Evolutionary conservation across 2,888 invertebrate genomes (phyloP), one percentile per base, ranked within the genome.

Genomic region (Leistus spinibarbis): DNA sequence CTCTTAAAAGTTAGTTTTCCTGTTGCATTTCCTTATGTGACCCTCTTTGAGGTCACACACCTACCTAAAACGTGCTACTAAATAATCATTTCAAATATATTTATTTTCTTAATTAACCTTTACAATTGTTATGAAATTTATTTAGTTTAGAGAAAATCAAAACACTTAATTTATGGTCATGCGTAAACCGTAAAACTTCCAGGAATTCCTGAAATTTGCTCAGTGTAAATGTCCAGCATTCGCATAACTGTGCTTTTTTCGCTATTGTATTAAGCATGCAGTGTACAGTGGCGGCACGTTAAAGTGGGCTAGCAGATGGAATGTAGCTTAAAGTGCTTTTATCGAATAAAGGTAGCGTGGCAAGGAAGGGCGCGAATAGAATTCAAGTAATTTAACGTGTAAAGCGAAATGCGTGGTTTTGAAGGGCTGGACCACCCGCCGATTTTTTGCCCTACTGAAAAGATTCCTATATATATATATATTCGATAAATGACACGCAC

Each of bases 311-410:
- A 40, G 13, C 40, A 40, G 40, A 40, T 40, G 40, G 40, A n/a
- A n/a, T n/a, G n/a, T 40, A 40, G 40, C 40, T 40, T 40, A 40
- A 40, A 40, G 40, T 40, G 40, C 40, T 40, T 40, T 40, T 40
- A 40, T 40, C 40, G 40, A 40, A 40, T 40, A 20, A 60, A 19
- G 22, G 60, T 16, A 16, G 19, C 60, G 19, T 2, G 60, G 17
- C 19, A 10, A 10, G 60, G 3, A 4, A 17, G 23, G 71, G 64
- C 54, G 71, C 54, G 54, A 63, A 53, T 54, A 54, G 63, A 71
- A 71, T 71, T 64, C 71, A 64, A 71, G 71, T 71, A 71, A 71
- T 71, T 71, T 54, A 71, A 71, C 71, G 71, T 71, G 71, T 71
- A 60, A 60, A 1, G 19, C 9, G 60, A 60, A 17, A 19, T 22